These are phyloP conservation scores for Eilema griseolum DNA, from an alignment of 2,888 invertebrate genomes.

Conservation along the genomic window DNA sequence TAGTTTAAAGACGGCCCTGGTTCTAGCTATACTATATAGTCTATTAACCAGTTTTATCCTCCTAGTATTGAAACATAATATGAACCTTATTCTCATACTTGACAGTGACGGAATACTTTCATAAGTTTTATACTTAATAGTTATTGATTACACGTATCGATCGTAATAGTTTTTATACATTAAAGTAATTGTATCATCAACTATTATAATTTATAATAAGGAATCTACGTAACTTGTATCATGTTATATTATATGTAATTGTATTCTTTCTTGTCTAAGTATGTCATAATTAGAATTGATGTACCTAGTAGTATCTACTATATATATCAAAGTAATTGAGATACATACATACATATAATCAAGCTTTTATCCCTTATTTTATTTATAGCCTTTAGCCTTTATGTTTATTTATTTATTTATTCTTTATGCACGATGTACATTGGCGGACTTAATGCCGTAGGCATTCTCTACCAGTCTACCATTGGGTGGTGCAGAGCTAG, in stretches of 20 bases:
- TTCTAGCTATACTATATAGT: too few species aligned
- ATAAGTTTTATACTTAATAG: slow-evolving; percentile 12
- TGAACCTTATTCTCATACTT: slow-evolving; percentile 1
- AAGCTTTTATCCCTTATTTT: too few species aligned
- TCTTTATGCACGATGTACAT: too few species aligned
- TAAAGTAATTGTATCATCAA: slow-evolving; percentile 40
- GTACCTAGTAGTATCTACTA: background rate
- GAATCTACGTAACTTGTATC: background rate
- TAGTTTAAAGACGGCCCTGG: too few species aligned
- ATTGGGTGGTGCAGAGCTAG: too few species aligned
- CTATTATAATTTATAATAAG: slow-evolving; percentile 26
- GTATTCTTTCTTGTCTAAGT: too few species aligned
- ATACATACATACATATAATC: too few species aligned
- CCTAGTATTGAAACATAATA: background rate
- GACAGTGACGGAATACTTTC: slow-evolving; percentile 32
- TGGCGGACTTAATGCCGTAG: too few species aligned
- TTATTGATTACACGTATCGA: slow-evolving; percentile 32
- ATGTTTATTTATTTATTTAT: too few species aligned
- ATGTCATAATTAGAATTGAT: slow-evolving; percentile 22
- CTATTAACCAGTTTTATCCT: slow-evolving; percentile 11
- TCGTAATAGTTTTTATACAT: slow-evolving; percentile 35
- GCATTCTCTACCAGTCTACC: too few species aligned
- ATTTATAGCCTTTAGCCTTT: too few species aligned
- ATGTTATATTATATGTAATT: too few species aligned
- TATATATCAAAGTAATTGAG: background rate